Percentiles rank a stretch among this genome's conserved stretches.
phyloP scores from a whole-genome alignment of 1,140 invertebrate genomes.

The Pristionchus pacificus region DNA sequence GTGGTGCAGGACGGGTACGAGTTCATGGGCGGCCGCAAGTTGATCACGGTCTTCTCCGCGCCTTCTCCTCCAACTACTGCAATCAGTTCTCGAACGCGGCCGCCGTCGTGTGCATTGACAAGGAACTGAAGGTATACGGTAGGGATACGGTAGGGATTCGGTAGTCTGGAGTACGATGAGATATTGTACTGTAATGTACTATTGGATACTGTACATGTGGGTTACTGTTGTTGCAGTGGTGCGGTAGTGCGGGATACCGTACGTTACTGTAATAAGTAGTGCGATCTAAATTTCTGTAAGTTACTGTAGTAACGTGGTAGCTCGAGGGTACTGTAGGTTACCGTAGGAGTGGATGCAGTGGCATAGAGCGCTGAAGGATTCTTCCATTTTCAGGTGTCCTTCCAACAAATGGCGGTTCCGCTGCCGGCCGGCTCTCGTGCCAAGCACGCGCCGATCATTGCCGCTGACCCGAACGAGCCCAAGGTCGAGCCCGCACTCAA shows the following conservation, averaged over 20 bases:
- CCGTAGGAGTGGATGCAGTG: too few relatives aligned
- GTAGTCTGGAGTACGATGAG: not conserved
- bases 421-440: not conserved
- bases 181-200: too few relatives aligned
- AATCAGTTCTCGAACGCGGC: conserved; percentile 44
- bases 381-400: not conserved
- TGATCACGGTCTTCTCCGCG: conserved; percentile 44
- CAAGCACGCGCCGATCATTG: conserved; percentile 11
- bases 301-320: too few relatives aligned
- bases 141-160: too few relatives aligned
- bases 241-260: too few relatives aligned
- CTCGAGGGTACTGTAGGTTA: too few relatives aligned
- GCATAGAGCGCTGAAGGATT: too few relatives aligned
- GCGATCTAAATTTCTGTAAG: too few relatives aligned
- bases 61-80: conserved; percentile 43
- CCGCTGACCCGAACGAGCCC: not conserved
- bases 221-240: too few relatives aligned
- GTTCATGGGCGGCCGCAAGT: conserved; percentile 35
- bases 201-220: too few relatives aligned
- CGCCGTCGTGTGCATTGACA: conserved; percentile 42
- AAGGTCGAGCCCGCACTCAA: not conserved
- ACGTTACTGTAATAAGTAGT: too few relatives aligned
- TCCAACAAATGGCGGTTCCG: conserved; percentile 12
- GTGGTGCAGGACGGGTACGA: conserved; percentile 46
- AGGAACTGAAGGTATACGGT: conserved; percentile 28